Base-by-base conservation (phyloP, 2,113 vertebrate genomes). In the Oncorhynchus kisutch region DNA sequence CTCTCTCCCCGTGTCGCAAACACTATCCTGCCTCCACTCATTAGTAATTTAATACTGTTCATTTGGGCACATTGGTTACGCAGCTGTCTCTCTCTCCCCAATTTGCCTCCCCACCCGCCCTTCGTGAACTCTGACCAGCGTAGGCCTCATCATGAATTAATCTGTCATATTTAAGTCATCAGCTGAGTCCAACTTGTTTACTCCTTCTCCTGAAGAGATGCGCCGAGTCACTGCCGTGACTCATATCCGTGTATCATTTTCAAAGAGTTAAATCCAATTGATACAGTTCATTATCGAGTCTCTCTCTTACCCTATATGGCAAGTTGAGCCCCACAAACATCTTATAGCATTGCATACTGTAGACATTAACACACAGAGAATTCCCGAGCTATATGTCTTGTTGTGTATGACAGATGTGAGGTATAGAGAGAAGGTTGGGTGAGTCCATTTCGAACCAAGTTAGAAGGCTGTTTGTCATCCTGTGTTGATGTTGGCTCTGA, bases 151-250 rank as follows among this genome's bases (percentile, higher is more conserved):
- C 84, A 85, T 87, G 81, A 88, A 87, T 82, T 80, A 83, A 82
- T 86, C 84, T 78, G 82, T 89, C 86, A 90, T 54, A 82, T 84
- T 86, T 83, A 74, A 88, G 80, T 89, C 86, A 86, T 88, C 78
- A 60, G 75, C 81, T 74, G 82, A 90, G 51, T 54, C 84, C 84
- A 84, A 85, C 82, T 85, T 90, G 83, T 88, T 91, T 88, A 83
- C 82, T 74, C 77, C 48, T 45, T 72, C 74, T 2, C 70, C 39
- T 75, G 59, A 79, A 71, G 34, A 74, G 34, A 4, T 62, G 22
- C 2, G 22, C n/a, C 7, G 31, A 22, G 12, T 22, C 18, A 51
- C 14, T 11, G 8, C 39, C 39, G 39, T 39, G 39, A 9, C 39
- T 45, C 39, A 45, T 1, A 45, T 45, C 39, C 8, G 39, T 34